Conservation (phyloP, 2,113 vertebrate species). For the Paedocypris sp. region DNA sequence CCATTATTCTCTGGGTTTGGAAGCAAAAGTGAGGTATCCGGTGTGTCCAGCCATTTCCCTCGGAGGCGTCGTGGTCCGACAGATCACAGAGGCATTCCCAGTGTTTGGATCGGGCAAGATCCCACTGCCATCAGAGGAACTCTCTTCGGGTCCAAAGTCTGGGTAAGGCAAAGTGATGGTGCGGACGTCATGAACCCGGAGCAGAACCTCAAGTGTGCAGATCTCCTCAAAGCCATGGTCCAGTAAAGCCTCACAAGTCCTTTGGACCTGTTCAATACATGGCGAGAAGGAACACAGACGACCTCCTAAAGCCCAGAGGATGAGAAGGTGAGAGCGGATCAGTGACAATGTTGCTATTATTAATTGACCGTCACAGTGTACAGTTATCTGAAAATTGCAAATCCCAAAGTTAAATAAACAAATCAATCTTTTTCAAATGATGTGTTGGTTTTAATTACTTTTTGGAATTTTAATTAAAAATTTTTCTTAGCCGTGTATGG, state of each 20-base stretch:
- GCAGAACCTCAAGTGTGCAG: slow-evolving; percentile 85
- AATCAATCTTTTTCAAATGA: no score
- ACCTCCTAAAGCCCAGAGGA: slow-evolving; percentile 63
- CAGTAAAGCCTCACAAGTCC: slow-evolving; percentile 72
- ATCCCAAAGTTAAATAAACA: no score
- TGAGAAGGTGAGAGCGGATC: not conserved
- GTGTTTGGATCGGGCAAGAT: slow-evolving; percentile 38
- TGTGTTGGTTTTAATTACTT: no score
- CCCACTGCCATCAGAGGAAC: slow-evolving; percentile 14
- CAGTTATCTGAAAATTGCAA: no score
- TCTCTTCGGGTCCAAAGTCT: slow-evolving; percentile 68
- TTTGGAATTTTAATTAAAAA: no score
- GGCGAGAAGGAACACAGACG: slow-evolving; percentile 93
- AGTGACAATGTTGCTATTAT: no score
- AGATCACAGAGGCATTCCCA: slow-evolving; percentile 46
- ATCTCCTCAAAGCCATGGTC: slow-evolving; percentile 76
- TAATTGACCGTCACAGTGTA: no score
- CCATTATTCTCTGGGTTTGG: slow-evolving; percentile 71
- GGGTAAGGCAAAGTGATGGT: slow-evolving; percentile 72
- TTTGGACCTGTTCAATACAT: slow-evolving; percentile 93
- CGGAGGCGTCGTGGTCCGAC: slow-evolving; percentile 73
- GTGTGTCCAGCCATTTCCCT: slow-evolving; percentile 88
- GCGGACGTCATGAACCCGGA: slow-evolving; percentile 74
- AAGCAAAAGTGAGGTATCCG: slow-evolving; percentile 92
- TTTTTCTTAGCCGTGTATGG: no score